Evolutionary conservation across 1,140 invertebrate genomes (phyloP).

Genomic region (Drosophila sulfurigaster): DNA sequence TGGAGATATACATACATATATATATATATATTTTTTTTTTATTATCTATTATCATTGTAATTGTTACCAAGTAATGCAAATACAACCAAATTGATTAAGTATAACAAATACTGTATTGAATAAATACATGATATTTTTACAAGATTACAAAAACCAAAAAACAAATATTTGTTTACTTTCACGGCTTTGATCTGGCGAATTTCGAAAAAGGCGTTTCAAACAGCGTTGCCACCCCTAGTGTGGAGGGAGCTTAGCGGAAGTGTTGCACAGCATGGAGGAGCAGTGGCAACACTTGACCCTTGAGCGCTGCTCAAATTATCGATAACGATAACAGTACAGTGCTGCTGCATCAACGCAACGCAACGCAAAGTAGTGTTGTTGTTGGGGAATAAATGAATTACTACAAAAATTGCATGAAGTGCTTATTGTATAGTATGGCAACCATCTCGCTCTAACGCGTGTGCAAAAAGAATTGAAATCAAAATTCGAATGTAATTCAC

Average conservation of each 20-base stretch:
- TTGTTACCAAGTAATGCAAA: conserved; percentile 43
- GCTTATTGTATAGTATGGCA: too few relatives aligned
- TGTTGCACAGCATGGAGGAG: neutral
- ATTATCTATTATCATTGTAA: conserved; percentile 22
- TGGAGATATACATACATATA: conserved; percentile 9
- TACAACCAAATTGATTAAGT: conserved; percentile 43
- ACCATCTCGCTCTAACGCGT: too few relatives aligned
- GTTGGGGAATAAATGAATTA: too few relatives aligned
- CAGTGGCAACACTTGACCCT: conserved; percentile 21
- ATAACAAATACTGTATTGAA: conserved; percentile 39
- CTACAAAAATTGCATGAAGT: too few relatives aligned
- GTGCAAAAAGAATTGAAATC: neutral
- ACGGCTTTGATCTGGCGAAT: neutral
- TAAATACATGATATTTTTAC: conserved; percentile 69
- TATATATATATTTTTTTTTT: conserved; percentile 16
- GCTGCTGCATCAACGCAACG: neutral
- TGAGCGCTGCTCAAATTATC: conserved; percentile 16
- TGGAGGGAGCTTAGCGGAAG: neutral
- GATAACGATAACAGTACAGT: conserved; percentile 33
- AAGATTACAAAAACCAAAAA: conserved; percentile 30
- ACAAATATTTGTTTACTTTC: neutral
- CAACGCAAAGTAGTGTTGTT: too few relatives aligned
- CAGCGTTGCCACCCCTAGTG: conserved; percentile 3
- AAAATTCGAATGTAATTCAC: conserved; percentile 5
- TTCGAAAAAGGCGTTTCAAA: neutral